phyloP scores from a whole-genome alignment of 1,140 invertebrate genomes.

The Trypoxylus dichotomus region DNA sequence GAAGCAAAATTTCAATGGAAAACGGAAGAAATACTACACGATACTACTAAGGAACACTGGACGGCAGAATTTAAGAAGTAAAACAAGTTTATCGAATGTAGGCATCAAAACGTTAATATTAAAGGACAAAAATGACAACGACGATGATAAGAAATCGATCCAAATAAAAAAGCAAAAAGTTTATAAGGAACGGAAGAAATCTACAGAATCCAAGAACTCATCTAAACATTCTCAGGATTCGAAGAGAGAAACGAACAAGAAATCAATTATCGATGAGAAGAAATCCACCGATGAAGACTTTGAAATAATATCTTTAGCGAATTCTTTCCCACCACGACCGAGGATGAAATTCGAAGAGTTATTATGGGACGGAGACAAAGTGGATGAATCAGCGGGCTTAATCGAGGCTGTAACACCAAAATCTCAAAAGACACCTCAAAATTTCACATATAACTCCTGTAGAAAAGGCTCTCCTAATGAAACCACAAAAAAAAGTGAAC shows the following conservation, averaged over 20 bases:
- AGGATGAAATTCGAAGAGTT: not conserved
- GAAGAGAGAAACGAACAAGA: not conserved
- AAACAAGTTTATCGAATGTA: not conserved
- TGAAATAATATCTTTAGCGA: not conserved
- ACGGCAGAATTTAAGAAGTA: not conserved
- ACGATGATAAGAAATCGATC: not conserved
- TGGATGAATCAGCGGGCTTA: not conserved
- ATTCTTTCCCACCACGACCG: not conserved
- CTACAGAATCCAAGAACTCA: not conserved
- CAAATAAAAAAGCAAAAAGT: not conserved
- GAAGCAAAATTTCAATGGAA: not conserved
- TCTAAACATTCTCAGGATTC: too few species aligned
- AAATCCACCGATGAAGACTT: not conserved
- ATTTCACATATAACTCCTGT: not conserved
- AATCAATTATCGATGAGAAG: not conserved
- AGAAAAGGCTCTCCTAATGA: not conserved
- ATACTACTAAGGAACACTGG: not conserved
- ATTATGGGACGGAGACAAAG: not conserved
- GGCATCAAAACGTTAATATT: constrained; percentile 13
- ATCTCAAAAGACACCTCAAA: not conserved
- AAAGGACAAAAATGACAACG: not conserved
- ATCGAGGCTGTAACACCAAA: not conserved
- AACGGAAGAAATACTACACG: not conserved
- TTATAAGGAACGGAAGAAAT: not conserved
- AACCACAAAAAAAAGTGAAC: not conserved